Evolutionary conservation across 2,888 invertebrate genomes (phyloP).

Genomic region (Cantharis rustica): DNA sequence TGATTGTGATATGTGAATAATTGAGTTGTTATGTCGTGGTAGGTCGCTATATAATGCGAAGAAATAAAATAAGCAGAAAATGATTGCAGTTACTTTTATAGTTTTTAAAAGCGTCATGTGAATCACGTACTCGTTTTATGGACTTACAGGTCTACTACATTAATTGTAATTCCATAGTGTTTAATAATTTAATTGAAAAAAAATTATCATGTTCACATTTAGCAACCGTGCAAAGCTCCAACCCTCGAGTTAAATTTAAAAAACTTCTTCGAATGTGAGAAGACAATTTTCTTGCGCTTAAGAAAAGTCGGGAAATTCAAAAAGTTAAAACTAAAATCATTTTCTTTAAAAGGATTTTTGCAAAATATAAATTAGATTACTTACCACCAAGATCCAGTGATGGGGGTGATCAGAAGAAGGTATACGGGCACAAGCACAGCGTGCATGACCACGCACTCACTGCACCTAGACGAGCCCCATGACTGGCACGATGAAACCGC

Average conservation of each 20-base stretch:
- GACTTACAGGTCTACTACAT: conserved; percentile 4
- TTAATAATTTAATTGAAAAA: conserved; percentile 6
- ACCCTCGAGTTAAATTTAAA: not conserved
- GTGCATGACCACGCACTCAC: conserved; percentile 55
- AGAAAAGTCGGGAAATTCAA: not conserved
- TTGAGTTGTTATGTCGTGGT: conserved; percentile 28
- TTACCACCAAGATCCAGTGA: conserved; percentile 88
- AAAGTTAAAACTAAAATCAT: not conserved
- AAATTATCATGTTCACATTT: not conserved
- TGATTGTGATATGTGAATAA: conserved; percentile 27
- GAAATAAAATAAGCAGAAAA: conserved; percentile 28
- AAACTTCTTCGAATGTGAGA: not conserved
- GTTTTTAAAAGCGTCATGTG: conserved; percentile 16
- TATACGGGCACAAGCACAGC: conserved; percentile 81
- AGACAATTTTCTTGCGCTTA: not conserved
- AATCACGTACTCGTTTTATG: conserved; percentile 20
- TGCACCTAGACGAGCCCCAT: conserved; percentile 54
- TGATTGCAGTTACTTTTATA: conserved; percentile 16
- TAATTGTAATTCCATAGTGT: not conserved
- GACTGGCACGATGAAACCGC: conserved; percentile 43
- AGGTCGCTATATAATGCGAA: conserved; percentile 16
- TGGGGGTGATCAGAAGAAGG: conserved; percentile 85
- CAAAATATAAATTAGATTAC: conserved; percentile 52
- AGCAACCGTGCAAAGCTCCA: not conserved
- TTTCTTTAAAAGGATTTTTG: not conserved